phyloP scores from a whole-genome alignment of 2,797 vertebrate genomes.

The Ispidina picta region DNA sequence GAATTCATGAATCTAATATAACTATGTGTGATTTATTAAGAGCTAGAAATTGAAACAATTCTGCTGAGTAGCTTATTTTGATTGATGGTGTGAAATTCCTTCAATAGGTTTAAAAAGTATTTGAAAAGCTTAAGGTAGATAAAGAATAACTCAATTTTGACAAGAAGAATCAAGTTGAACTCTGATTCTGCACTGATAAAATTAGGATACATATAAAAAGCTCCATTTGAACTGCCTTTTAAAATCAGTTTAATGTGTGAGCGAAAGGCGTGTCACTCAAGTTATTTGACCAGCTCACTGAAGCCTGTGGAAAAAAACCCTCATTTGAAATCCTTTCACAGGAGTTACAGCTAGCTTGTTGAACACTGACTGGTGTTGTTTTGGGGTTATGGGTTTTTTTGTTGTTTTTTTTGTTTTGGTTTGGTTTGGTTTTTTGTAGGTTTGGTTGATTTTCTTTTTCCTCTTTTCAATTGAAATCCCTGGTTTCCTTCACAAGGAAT shows the following conservation, averaged over 20 bases:
- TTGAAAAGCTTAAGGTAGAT: constrained; percentile 17
- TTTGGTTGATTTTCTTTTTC: neutral
- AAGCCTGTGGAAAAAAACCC: neutral
- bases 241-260: neutral
- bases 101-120: constrained; percentile 12
- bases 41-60: constrained; percentile 47
- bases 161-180: neutral
- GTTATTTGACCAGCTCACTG: neutral
- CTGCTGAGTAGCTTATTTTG: constrained; percentile 34
- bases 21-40: constrained; percentile 43
- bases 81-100: constrained; percentile 19
- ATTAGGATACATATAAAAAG: neutral
- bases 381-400: too few species aligned
- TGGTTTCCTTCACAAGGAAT: neutral
- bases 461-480: neutral
- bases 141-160: neutral
- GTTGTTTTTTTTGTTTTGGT: too few species aligned
- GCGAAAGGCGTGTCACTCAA: neutral
- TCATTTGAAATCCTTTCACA: neutral
- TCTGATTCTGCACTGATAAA: neutral
- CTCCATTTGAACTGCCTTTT: neutral
- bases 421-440: too few species aligned
- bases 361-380: neutral
- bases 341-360: neutral
- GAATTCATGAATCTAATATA: constrained; percentile 27